A percentile compares a stretch with the other conserved stretches of the same genome.
These are phyloP conservation scores for Psittacula cyanocephala DNA, from an alignment of 2,113 vertebrate genomes.

Conservation along the genomic window DNA sequence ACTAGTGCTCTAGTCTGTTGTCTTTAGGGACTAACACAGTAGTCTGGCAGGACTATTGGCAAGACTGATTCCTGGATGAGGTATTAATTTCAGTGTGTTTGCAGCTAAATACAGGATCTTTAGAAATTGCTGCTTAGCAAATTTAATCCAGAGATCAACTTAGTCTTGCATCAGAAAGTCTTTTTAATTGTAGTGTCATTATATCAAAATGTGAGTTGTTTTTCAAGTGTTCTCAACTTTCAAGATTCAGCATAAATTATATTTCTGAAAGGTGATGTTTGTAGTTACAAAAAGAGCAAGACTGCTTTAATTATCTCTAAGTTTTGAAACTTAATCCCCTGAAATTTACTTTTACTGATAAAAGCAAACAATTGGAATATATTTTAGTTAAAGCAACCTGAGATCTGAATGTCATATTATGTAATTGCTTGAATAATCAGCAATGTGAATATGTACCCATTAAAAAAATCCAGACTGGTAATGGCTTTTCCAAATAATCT, in stretches of 20 bases:
- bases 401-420: slow-evolving; percentile 16
- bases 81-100: background rate
- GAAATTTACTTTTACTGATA: slow-evolving; percentile 56
- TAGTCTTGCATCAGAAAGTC: background rate
- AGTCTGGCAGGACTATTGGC: background rate
- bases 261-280: slow-evolving; percentile 39
- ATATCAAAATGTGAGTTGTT: background rate
- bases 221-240: slow-evolving; percentile 14
- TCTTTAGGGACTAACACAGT: background rate
- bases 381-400: slow-evolving; percentile 38
- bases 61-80: background rate
- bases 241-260: background rate
- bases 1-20: too few relatives aligned
- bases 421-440: slow-evolving; percentile 29
- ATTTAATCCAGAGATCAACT: background rate
- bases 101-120: background rate
- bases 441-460: background rate
- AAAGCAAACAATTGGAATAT: slow-evolving; percentile 43
- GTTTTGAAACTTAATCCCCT: slow-evolving; percentile 50
- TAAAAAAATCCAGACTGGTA: background rate
- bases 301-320: slow-evolving; percentile 44
- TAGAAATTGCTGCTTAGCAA: background rate
- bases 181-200: background rate
- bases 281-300: slow-evolving; percentile 23
- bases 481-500: background rate